phyloP scores from a whole-genome alignment of 2,113 vertebrate species.

The Ptychochromis oligacanthus region DNA sequence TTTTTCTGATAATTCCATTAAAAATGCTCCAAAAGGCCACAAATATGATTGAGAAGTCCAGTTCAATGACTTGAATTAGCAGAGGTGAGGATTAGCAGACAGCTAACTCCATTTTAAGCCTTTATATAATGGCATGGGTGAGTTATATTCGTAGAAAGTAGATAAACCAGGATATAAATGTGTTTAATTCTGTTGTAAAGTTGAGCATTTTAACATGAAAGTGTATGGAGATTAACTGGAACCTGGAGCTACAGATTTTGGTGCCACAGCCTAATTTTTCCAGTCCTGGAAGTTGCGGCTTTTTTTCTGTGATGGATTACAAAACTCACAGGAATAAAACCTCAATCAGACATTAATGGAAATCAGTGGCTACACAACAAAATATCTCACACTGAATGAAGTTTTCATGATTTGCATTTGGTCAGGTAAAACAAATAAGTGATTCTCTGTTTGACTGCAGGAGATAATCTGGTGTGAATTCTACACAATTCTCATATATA shows the following conservation, averaged over 20 bases:
- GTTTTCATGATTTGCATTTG: background rate
- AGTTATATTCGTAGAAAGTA: background rate
- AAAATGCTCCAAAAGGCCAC: background rate
- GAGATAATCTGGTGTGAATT: no score
- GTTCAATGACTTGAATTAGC: accelerated
- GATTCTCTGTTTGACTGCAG: background rate
- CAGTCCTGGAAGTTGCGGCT: background rate
- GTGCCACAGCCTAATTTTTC: background rate
- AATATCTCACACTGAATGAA: background rate
- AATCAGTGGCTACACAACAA: background rate
- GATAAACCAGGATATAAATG: background rate
- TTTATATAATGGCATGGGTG: no score
- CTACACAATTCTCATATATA: no score
- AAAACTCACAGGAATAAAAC: background rate
- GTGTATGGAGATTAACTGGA: accelerated
- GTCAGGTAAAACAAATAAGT: background rate
- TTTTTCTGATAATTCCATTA: background rate
- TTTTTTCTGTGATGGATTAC: background rate
- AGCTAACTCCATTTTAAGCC: no score
- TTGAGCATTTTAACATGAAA: background rate
- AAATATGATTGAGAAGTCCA: background rate
- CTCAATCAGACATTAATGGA: background rate
- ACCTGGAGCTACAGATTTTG: accelerated
- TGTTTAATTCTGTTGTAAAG: background rate
- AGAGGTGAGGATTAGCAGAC: background rate